Percentiles rank a stretch among this genome's conserved stretches.
phyloP scores from a whole-genome alignment of 2,797 vertebrate genomes.

The Myotis myotis region DNA sequence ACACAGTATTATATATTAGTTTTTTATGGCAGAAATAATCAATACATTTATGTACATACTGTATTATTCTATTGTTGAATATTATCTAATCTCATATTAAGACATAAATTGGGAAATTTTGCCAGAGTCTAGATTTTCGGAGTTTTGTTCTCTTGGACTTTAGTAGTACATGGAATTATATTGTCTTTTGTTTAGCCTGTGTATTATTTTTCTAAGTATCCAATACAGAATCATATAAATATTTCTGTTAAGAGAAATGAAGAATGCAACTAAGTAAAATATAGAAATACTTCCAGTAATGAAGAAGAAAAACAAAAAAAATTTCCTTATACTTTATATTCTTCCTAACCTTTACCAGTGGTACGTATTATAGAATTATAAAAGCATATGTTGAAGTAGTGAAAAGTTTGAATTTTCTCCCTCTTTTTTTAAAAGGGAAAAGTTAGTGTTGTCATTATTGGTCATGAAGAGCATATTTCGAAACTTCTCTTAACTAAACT shows the following conservation, averaged over 20 bases:
- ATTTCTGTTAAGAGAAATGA: constrained; percentile 40
- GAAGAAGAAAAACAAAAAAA: not conserved
- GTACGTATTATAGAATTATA: not conserved
- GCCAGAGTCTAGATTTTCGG: not conserved
- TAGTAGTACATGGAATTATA: not conserved
- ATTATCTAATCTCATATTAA: not conserved
- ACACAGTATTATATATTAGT: not conserved
- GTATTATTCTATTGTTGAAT: constrained; percentile 26
- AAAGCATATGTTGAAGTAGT: not conserved
- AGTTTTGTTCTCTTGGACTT: constrained; percentile 2
- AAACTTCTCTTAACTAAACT: constrained; percentile 42
- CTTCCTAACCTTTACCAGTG: not conserved
- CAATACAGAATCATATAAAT: not conserved
- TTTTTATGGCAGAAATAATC: not conserved
- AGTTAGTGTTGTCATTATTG: constrained; percentile 29
- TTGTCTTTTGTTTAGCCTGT: not conserved
- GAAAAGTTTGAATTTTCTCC: constrained; percentile 6
- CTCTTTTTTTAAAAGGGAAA: not conserved
- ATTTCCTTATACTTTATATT: not conserved
- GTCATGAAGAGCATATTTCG: constrained; percentile 26
- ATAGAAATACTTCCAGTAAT: not conserved
- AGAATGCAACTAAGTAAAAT: constrained; percentile 6
- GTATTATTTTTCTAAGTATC: constrained; percentile 39
- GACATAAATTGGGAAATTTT: constrained; percentile 16
- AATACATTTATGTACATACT: not conserved